phyloP scores from a whole-genome alignment of 2,888 invertebrate genomes.

The Hipparchia semele region DNA sequence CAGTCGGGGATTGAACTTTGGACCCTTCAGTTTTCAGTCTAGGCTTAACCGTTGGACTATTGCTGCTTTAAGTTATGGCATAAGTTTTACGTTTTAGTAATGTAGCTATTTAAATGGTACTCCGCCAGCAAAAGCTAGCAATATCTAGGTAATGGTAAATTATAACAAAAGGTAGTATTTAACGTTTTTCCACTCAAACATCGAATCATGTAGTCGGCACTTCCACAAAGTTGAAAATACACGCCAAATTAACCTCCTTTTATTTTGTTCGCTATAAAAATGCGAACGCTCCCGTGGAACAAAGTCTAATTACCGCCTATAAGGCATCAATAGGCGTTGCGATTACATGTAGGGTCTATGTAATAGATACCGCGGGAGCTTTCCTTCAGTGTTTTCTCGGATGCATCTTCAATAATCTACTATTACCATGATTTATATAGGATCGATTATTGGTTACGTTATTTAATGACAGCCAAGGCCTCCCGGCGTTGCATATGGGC shows the following conservation, averaged over 20 bases:
- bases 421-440: slow-evolving; percentile 81
- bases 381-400: slow-evolving; percentile 75
- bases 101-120: neutral
- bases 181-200: neutral
- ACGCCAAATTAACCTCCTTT: slow-evolving; percentile 10
- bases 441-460: slow-evolving; percentile 68
- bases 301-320: slow-evolving; percentile 46
- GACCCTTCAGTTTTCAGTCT: no score
- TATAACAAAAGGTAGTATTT: neutral
- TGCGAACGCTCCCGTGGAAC: slow-evolving; percentile 25
- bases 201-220: slow-evolving; percentile 6
- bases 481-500: slow-evolving; percentile 65
- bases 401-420: slow-evolving; percentile 78
- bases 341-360: slow-evolving; percentile 73
- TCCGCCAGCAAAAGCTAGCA: neutral
- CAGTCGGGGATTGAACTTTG: no score
- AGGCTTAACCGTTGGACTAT: no score
- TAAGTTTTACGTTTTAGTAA: no score
- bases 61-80: no score
- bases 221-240: slow-evolving; percentile 9
- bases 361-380: slow-evolving; percentile 71
- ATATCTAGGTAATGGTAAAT: neutral
- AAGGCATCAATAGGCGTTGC: slow-evolving; percentile 78
- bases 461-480: slow-evolving; percentile 72
- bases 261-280: slow-evolving; percentile 23